These are phyloP conservation scores for Idaea straminata DNA, from an alignment of 2,888 invertebrate species.

Conservation along the genomic window DNA sequence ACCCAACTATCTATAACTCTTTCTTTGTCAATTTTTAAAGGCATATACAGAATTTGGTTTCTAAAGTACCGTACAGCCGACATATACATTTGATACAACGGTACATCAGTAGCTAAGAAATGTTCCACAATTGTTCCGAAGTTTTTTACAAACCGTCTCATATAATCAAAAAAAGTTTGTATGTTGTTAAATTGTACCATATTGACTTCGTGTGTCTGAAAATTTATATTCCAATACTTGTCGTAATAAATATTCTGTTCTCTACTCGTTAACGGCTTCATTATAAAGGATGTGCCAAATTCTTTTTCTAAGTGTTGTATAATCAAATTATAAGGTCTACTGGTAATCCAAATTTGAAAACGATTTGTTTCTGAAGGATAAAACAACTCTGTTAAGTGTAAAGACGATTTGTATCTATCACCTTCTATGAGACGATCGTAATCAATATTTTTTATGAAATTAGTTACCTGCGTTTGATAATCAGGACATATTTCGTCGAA, in stretches of 20 bases:
- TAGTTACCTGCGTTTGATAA: conserved; percentile 18
- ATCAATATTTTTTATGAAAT: conserved; percentile 3
- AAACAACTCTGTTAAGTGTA: not conserved
- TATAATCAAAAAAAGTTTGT: not conserved
- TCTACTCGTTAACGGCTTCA: not conserved
- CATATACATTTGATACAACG: not conserved
- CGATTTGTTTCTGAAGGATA: not conserved
- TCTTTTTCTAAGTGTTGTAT: not conserved
- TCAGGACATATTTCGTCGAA: conserved; percentile 31
- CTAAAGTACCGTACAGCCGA: not conserved
- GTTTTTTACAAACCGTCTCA: not conserved
- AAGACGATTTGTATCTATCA: not conserved
- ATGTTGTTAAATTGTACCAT: not conserved
- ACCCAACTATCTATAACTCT: not conserved
- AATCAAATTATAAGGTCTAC: conserved; percentile 25
- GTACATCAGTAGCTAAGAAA: not conserved
- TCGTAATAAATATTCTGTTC: not conserved
- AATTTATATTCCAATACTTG: not conserved
- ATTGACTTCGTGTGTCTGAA: not conserved
- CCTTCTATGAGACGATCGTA: not conserved
- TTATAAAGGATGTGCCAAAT: not conserved
- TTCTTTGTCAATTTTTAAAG: not conserved
- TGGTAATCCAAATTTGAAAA: conserved; percentile 21
- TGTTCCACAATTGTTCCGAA: not conserved
- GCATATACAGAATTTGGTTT: not conserved